Evolutionary conservation across 2,797 vertebrate species (phyloP).

Genomic region (Dryobates pubescens): DNA sequence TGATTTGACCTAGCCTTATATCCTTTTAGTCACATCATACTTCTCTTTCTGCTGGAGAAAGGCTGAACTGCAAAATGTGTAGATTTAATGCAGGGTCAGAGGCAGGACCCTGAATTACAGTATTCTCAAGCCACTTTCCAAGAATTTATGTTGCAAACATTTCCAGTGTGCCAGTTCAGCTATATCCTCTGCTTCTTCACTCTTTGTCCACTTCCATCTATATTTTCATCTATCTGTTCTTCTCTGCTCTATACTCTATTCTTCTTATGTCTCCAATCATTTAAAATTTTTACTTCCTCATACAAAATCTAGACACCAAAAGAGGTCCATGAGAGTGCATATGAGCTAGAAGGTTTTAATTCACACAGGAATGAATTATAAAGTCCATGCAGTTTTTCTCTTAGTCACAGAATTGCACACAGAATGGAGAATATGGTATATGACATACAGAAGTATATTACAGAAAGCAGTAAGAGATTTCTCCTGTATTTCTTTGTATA

Average conservation of each 20-base stretch:
- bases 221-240: too few relatives aligned
- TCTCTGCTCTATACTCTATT: background rate
- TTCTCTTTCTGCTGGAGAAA: background rate
- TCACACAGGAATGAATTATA: background rate
- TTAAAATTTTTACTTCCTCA: background rate
- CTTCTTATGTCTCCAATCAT: background rate
- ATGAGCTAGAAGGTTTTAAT: background rate
- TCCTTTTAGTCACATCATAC: background rate
- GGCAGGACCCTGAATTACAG: background rate
- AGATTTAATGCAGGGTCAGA: background rate
- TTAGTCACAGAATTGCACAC: background rate
- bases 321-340: background rate
- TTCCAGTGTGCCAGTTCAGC: background rate
- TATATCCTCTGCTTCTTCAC: background rate
- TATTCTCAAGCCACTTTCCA: background rate
- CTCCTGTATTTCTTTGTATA: background rate
- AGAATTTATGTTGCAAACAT: background rate
- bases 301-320: background rate
- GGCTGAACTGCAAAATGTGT: background rate
- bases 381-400: background rate
- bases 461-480: background rate
- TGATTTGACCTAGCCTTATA: background rate
- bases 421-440: background rate
- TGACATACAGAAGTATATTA: background rate
- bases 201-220: too few relatives aligned